These are phyloP conservation scores for Fissipunctia ypsillon DNA, from an alignment of 2,888 invertebrate genomes.

Conservation along the genomic window DNA sequence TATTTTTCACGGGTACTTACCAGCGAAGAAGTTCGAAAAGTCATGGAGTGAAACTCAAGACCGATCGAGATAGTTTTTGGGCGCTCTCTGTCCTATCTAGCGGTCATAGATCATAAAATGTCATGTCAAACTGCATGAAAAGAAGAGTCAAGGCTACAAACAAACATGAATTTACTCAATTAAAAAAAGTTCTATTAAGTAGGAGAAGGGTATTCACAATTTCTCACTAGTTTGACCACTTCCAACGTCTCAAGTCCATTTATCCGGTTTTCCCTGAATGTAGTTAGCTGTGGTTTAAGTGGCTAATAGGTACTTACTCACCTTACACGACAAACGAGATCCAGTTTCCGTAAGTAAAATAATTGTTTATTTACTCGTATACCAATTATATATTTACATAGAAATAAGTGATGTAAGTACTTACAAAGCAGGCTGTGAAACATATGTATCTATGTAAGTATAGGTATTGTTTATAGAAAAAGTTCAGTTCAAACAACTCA, in stretches of 20 bases:
- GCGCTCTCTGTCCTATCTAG: neutral
- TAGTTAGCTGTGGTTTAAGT: neutral
- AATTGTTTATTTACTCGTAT: slow-evolving; percentile 12
- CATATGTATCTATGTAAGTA: neutral
- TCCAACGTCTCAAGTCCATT: slow-evolving; percentile 35
- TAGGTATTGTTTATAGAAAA: neutral
- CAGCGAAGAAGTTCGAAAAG: neutral
- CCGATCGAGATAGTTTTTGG: neutral
- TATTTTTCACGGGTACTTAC: neutral
- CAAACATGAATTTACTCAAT: neutral
- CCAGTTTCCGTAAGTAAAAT: slow-evolving; percentile 30
- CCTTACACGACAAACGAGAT: slow-evolving; percentile 41
- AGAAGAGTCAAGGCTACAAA: too few relatives aligned
- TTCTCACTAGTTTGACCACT: neutral
- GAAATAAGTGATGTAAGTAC: neutral
- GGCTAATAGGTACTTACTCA: slow-evolving; percentile 11
- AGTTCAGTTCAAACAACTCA: neutral
- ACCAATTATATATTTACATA: slow-evolving; percentile 10
- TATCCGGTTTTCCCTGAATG: slow-evolving; percentile 29
- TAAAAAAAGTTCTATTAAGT: neutral
- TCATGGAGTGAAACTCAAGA: neutral
- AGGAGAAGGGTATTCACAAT: slow-evolving; percentile 37
- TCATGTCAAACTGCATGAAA: neutral
- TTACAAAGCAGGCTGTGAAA: neutral
- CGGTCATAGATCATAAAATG: neutral